Base-by-base conservation (phyloP, 2,113 vertebrate species). In the Antigone vipio region DNA sequence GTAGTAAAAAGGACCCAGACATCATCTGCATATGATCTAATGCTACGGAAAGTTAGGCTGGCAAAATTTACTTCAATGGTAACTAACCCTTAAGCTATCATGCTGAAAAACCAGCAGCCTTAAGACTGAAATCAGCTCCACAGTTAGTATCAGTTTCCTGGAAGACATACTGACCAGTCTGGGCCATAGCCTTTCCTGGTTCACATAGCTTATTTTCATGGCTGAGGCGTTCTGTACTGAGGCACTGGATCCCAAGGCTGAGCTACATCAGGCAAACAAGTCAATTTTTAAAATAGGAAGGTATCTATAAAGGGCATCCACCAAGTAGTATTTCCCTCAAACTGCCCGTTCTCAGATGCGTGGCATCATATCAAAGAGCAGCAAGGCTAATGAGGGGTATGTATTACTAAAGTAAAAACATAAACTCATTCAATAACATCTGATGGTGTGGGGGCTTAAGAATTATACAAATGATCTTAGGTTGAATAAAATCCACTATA, bases 401-500 rank as follows among this genome's bases (percentile, higher is more conserved):
- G 10, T n/a, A 92, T 93, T 82, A 69, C n/a, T 84, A 79, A 29
- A 90, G 13, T 42, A 64, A 67, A 42, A 12, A 93, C 22, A 93
- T 26, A 95, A 95, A 93, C 56, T 62, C 30, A 47, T 75, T 50
- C 81, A 85, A 18, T 73, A 83, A 59, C 42, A 85, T 69, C 62
- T 72, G 79, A 87, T 16, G 27, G 55, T 58, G n/a, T 55, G 15
- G 53, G 23, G 15, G 26, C 35, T 94, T 85, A 40, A 52, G 63
- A 90, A 94, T 71, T 78, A 74, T 20, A 86, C 23, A 78, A 93
- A 82, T 50, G 40, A 93, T 71, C 74, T 78, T 47, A 60, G 38
- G 71, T 72, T 96, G 88, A 98, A 95, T 81, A 95, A 96, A 97
- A 87, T 69, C 75, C 34, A 66, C 85, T 92, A 59, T 92, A 97